These are phyloP conservation scores for Caranx ignobilis DNA, from an alignment of 2,113 vertebrate genomes.

Conservation along the genomic window DNA sequence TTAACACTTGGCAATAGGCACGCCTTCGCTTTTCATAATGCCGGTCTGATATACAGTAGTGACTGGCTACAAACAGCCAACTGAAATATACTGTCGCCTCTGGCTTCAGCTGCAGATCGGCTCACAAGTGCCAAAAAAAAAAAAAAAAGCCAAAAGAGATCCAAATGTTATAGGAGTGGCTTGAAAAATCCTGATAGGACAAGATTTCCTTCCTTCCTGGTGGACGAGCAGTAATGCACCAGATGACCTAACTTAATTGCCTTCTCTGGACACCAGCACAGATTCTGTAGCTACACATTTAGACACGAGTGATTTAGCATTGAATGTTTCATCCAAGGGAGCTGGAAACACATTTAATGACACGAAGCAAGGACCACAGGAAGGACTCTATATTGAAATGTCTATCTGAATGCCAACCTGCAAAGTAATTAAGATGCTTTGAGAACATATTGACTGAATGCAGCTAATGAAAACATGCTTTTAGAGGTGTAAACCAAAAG, in stretches of 20 bases:
- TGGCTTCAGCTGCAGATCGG: constrained; percentile 44
- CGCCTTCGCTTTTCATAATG: constrained; percentile 60
- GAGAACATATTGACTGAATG: neutral
- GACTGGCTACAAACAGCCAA: constrained; percentile 49
- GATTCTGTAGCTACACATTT: constrained; percentile 22
- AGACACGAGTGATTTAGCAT: constrained; percentile 36
- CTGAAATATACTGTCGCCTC: constrained; percentile 47
- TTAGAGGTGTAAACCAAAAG: neutral
- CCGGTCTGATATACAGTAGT: constrained; percentile 30
- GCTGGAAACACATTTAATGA: constrained; percentile 44
- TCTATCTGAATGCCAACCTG: neutral
- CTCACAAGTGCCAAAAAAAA: constrained; percentile 40
- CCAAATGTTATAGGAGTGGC: constrained; percentile 36
- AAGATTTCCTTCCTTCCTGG: constrained; percentile 53
- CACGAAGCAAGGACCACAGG: neutral
- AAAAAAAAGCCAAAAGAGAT: neutral
- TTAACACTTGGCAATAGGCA: constrained; percentile 78
- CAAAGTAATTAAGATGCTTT: neutral
- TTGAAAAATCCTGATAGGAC: constrained; percentile 55
- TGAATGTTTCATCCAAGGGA: constrained; percentile 54
- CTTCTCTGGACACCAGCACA: constrained; percentile 47
- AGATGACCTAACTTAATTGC: constrained; percentile 76
- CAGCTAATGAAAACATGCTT: neutral
- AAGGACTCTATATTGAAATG: constrained; percentile 14
- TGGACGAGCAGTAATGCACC: constrained; percentile 51